Base-by-base conservation (phyloP, 2,797 vertebrate species). In the Momotus momota region DNA sequence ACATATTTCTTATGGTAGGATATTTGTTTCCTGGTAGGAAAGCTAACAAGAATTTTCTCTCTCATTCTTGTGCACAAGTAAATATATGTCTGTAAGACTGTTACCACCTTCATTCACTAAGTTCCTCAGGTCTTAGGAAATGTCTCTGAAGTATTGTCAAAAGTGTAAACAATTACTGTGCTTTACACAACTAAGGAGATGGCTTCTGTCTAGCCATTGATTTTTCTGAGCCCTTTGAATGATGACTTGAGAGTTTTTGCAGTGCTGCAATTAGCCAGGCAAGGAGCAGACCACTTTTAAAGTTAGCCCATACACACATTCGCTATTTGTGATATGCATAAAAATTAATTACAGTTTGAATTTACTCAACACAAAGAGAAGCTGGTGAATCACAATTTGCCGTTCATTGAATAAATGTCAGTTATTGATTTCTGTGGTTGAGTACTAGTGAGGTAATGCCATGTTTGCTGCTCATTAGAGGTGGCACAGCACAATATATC, bases 351-450 rank as follows among this genome's bases (percentile, higher is more conserved):
- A 86, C 88, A 91, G 86, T 95, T 96, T 41, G 92, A 96, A 96
- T 97, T 96, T 98, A 96, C 95, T 92, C 96, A 97, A 95, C 95
- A 87, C 92, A 97, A 97, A 97, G 93, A 83, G 93, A 96, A 97
- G 89, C 86, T 93, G 94, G 88, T 97, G 97, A 96, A 97, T 98
- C 94, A 97, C 95, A 94, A 96, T 97, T 97, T 97, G 97, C 97
- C 97, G 97, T 96, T 97, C 96, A 97, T 97, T 58, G 96, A 98
- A 91, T 97, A 97, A 97, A 96, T 97, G 98, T 96, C 97, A 97
- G 88, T 94, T 96, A 97, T 97, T 91, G 97, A 97, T 96, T 95
- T 95, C 79, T 88, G 74, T 88, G 94, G 94, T 61, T 97, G 96
- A 90, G 69, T 74, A 66, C 94, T 75, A 89, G 91, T 85, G 96